Conservation (phyloP, 92 coral and sea anemone species). For the Bergia puertoricense region DNA sequence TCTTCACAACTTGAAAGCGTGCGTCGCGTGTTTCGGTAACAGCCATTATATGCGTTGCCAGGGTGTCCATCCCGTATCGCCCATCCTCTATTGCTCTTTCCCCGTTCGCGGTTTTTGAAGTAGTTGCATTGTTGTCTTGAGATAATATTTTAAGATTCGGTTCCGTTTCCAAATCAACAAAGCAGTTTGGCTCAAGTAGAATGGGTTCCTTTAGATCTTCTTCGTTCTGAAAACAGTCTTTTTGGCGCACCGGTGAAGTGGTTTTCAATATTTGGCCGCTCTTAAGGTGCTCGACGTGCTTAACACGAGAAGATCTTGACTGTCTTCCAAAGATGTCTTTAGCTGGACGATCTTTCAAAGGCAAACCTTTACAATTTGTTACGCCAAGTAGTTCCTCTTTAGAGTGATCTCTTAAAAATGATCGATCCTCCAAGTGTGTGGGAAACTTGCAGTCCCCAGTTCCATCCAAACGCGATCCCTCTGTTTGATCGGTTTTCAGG, state of each 20-base stretch:
- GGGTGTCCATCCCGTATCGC: not conserved
- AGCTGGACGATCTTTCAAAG: not conserved
- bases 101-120: not conserved
- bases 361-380: not conserved
- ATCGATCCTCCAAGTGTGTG: not conserved
- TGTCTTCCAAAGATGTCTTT: not conserved
- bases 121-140: not conserved
- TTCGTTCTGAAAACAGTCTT: not conserved
- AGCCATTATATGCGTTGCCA: not conserved
- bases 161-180: constrained; percentile 5
- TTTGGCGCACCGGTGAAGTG: not conserved
- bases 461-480: not conserved
- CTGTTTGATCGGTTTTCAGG: not conserved
- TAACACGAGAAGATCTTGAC: not conserved
- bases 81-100: not conserved
- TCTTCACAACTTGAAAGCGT: not conserved
- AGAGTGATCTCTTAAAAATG: not conserved
- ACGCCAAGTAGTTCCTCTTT: not conserved
- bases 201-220: not conserved
- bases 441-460: not conserved
- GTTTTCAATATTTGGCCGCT: not conserved
- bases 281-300: not conserved
- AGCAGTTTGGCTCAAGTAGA: not conserved
- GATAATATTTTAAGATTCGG: not conserved
- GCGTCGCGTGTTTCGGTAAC: not conserved